Evolutionary conservation across 1,140 invertebrate species (phyloP).

Genomic region (Penaeus indicus): DNA sequence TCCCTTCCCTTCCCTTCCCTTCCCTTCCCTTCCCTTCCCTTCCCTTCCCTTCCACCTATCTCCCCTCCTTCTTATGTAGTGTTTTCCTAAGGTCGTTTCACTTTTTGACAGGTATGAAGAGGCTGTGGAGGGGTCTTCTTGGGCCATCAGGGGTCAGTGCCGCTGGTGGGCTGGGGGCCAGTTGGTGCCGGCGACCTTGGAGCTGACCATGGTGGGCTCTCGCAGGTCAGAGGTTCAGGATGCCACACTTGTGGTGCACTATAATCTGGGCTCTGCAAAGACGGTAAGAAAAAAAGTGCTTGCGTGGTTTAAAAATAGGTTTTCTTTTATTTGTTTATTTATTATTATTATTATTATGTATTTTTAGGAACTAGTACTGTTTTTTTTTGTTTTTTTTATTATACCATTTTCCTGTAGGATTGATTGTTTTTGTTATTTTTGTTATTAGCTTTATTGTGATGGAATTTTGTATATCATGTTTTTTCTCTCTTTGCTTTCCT

Average conservation of each 20-base stretch:
- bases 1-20: no score
- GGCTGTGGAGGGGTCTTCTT: conserved; percentile 61
- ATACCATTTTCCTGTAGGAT: no score
- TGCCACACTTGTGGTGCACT: conserved; percentile 34
- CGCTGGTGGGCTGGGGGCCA: conserved; percentile 61
- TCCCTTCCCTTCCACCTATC: no score
- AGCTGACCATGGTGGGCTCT: conserved; percentile 53
- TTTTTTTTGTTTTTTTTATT: no score
- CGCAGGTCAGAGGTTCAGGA: conserved; percentile 55
- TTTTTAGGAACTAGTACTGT: no score
- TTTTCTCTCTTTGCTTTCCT: neutral
- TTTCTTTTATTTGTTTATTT: neutral
- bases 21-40: no score
- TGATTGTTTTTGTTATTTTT: no score
- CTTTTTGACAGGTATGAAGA: conserved; percentile 58
- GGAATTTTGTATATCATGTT: neutral
- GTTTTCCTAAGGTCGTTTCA: neutral
- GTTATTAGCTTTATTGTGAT: neutral
- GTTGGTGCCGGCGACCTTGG: conserved; percentile 60
- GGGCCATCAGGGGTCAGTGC: conserved; percentile 61
- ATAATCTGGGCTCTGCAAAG: conserved; percentile 27
- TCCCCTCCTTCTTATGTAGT: neutral
- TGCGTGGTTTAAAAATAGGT: neutral
- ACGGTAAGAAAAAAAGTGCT: conserved; percentile 16
- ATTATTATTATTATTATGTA: no score